These are phyloP conservation scores for Ophthalmolycus amberensis DNA, from an alignment of 2,113 vertebrate genomes.

Conservation along the genomic window DNA sequence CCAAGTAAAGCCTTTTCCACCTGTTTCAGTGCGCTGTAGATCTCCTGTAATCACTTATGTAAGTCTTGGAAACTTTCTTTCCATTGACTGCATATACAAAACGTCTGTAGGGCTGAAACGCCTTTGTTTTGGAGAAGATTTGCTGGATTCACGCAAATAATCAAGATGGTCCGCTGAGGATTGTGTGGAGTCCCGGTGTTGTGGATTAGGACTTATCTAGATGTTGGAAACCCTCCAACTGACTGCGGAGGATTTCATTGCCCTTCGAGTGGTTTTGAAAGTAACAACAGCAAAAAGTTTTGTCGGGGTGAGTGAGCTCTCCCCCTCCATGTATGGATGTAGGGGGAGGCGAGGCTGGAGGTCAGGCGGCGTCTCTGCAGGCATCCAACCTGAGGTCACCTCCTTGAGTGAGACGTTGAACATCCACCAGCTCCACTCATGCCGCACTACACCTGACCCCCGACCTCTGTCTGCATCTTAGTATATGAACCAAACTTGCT, in stretches of 20 bases:
- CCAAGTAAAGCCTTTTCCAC: not conserved
- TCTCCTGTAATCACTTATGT: not conserved
- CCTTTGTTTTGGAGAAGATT: constrained; percentile 58
- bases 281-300: constrained; percentile 25
- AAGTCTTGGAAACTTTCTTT: constrained; percentile 17
- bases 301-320: not conserved
- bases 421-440: not conserved
- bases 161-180: constrained; percentile 37
- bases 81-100: not conserved
- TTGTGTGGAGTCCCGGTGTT: constrained; percentile 15
- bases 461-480: constrained; percentile 19
- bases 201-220: constrained; percentile 61
- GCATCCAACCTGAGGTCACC: too few species aligned
- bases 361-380: not conserved
- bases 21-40: not conserved
- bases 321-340: not conserved
- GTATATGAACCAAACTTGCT: constrained; percentile 48
- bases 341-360: not conserved
- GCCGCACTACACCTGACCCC: constrained; percentile 1
- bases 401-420: constrained; percentile 16
- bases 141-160: constrained; percentile 46
- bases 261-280: constrained; percentile 47
- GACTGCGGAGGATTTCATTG: constrained; percentile 41
- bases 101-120: constrained; percentile 17
- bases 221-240: constrained; percentile 42